A percentile compares a stretch with the other conserved stretches of the same genome.
Evolutionary conservation across 2,888 invertebrate species (phyloP).

Genomic region (Hirudinaria manillensis): DNA sequence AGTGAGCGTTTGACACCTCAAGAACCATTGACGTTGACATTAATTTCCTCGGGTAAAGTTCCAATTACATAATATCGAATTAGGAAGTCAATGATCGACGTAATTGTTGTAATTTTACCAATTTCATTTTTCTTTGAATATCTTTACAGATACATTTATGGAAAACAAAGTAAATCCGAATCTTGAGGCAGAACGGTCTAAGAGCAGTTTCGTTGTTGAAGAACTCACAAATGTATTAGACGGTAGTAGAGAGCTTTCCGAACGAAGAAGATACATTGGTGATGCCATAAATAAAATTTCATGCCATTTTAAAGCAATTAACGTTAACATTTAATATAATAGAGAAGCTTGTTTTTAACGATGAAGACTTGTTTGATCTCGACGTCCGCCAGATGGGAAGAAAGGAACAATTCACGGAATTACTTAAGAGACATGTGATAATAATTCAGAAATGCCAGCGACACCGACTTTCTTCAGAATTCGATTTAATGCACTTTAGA

Average conservation of each 20-base stretch:
- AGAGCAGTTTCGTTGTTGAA: constrained; percentile 23
- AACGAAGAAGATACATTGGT: constrained; percentile 24
- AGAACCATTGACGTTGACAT: too few species aligned
- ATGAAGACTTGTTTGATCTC: constrained; percentile 17
- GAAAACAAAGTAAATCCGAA: background rate
- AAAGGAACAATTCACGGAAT: constrained; percentile 29
- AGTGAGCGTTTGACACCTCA: too few species aligned
- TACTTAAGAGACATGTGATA: constrained; percentile 18
- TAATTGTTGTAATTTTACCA: too few species aligned
- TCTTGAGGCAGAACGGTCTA: constrained; percentile 24
- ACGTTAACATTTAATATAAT: background rate
- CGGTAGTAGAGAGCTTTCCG: constrained; percentile 21
- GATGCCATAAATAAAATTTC: background rate
- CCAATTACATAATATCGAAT: too few species aligned
- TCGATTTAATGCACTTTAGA: constrained; percentile 14
- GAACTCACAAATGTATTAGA: constrained; percentile 27
- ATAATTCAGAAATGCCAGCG: constrained; percentile 17
- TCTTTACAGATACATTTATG: background rate
- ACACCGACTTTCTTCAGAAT: constrained; percentile 15
- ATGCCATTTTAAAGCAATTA: background rate
- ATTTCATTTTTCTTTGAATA: too few species aligned
- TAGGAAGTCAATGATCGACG: too few species aligned
- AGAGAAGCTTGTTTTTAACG: constrained; percentile 30
- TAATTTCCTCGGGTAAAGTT: too few species aligned
- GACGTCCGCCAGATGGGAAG: constrained; percentile 25